Evolutionary conservation across 2,888 invertebrate genomes (phyloP).

Genomic region (Paralinhomoeus sp.): DNA sequence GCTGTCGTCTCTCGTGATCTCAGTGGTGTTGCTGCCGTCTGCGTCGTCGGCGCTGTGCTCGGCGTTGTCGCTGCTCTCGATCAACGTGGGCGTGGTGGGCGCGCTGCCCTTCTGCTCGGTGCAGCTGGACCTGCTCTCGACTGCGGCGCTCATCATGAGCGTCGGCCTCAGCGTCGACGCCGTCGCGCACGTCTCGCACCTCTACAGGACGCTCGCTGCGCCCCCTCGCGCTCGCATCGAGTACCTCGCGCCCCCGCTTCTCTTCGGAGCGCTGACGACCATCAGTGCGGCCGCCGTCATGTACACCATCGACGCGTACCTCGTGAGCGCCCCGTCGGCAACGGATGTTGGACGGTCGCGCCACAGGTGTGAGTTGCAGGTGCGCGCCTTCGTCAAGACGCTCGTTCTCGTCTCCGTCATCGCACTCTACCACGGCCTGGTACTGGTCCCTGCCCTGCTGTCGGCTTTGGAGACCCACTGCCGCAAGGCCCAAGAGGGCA

Average conservation of each 20-base stretch:
- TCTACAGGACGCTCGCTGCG: slow-evolving; percentile 34
- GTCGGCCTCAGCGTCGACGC: slow-evolving; percentile 82
- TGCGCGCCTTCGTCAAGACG: slow-evolving; percentile 67
- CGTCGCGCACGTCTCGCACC: slow-evolving; percentile 75
- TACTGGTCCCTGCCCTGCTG: slow-evolving; percentile 44
- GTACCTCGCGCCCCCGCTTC: background rate
- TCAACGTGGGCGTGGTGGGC: slow-evolving; percentile 67
- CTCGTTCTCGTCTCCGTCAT: slow-evolving; percentile 74
- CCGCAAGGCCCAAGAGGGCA: no score
- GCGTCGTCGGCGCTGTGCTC: slow-evolving; percentile 70
- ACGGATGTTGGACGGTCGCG: no score
- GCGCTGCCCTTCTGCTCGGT: slow-evolving; percentile 84
- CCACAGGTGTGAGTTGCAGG: no score
- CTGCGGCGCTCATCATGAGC: slow-evolving; percentile 85
- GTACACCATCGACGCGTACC: slow-evolving; percentile 63
- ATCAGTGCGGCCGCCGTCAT: slow-evolving; percentile 62
- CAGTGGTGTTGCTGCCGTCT: slow-evolving; percentile 71
- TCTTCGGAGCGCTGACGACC: slow-evolving; percentile 52
- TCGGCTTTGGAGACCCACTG: no score
- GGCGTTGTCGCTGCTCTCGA: slow-evolving; percentile 69
- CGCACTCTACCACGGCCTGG: slow-evolving; percentile 69
- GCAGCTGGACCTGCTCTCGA: slow-evolving; percentile 50
- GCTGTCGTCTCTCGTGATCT: slow-evolving; percentile 68
- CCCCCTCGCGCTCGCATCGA: background rate
- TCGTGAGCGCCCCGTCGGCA: slow-evolving; percentile 77